phyloP scores from a whole-genome alignment of 2,888 invertebrate genomes.

The Mesoligia furuncula region DNA sequence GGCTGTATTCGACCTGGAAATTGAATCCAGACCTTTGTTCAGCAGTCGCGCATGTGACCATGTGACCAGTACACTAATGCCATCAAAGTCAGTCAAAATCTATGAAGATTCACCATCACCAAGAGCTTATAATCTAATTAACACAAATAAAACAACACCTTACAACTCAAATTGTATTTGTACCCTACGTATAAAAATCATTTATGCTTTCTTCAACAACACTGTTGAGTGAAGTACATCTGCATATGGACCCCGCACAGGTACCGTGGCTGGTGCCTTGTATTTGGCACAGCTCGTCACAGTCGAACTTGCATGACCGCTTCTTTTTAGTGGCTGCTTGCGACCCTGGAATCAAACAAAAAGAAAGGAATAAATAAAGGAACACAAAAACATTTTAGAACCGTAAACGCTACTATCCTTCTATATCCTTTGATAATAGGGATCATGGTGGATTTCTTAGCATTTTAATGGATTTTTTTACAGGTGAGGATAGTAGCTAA shows the following conservation, averaged over 20 bases:
- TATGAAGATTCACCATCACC: neutral
- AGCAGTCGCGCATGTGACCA: neutral
- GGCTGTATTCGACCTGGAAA: neutral
- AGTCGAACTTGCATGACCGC: conserved; percentile 66
- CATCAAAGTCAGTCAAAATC: neutral
- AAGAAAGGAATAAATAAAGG: neutral
- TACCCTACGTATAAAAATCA: conserved; percentile 23
- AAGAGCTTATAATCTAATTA: neutral
- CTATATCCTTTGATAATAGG: too few relatives aligned
- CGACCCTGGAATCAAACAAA: conserved; percentile 61
- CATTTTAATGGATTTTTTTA: too few relatives aligned
- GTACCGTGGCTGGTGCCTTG: conserved; percentile 67
- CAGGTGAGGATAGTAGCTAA: too few relatives aligned
- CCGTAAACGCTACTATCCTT: too few relatives aligned
- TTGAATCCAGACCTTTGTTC: neutral
- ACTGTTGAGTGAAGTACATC: conserved; percentile 52
- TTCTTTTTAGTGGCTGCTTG: conserved; percentile 53
- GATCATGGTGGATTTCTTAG: too few relatives aligned
- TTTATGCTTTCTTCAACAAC: conserved; percentile 14
- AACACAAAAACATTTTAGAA: neutral
- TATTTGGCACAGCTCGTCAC: conserved; percentile 68
- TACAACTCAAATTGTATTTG: conserved; percentile 35
- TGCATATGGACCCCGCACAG: conserved; percentile 69
- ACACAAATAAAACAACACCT: conserved; percentile 25
- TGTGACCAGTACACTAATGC: neutral